Conservation (phyloP, 2,888 invertebrate species). For the Parnassius mnemosyne region DNA sequence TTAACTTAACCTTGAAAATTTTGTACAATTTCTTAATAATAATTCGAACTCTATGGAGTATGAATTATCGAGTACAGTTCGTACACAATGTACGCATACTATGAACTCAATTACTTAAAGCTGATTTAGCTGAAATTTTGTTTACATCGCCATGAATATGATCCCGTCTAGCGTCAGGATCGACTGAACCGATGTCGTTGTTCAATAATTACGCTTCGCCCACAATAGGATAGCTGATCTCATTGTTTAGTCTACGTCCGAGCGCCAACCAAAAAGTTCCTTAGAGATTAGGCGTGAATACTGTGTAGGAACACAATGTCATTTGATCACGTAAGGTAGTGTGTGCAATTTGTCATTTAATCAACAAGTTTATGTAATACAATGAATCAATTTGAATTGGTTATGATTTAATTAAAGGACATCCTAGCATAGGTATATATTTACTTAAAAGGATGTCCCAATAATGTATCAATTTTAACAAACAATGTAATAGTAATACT, state of each 20-base stretch:
- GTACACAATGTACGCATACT: constrained; percentile 6
- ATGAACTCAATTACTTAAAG: constrained; percentile 7
- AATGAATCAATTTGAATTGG: too few relatives aligned
- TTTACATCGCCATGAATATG: constrained; percentile 19
- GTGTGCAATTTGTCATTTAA: neutral
- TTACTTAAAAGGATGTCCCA: too few relatives aligned
- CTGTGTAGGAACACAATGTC: constrained; percentile 3
- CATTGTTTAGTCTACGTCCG: constrained; percentile 76
- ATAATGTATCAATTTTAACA: too few relatives aligned
- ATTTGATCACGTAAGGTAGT: constrained; percentile 3
- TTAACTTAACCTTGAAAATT: too few relatives aligned
- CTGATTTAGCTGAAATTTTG: constrained; percentile 19
- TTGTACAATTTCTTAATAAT: too few relatives aligned
- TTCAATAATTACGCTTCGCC: constrained; percentile 41
- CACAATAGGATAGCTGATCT: constrained; percentile 59
- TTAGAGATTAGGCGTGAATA: constrained; percentile 28
- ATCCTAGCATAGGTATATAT: too few relatives aligned
- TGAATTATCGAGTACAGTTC: neutral
- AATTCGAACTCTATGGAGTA: too few relatives aligned
- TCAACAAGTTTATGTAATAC: too few relatives aligned
- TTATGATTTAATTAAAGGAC: too few relatives aligned
- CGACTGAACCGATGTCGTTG: constrained; percentile 49
- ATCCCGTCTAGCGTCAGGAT: constrained; percentile 15
- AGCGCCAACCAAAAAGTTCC: constrained; percentile 50
- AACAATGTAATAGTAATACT: too few relatives aligned